Evolutionary conservation across 2,113 vertebrate genomes (phyloP).

Genomic region (Calidris pugnax): DNA sequence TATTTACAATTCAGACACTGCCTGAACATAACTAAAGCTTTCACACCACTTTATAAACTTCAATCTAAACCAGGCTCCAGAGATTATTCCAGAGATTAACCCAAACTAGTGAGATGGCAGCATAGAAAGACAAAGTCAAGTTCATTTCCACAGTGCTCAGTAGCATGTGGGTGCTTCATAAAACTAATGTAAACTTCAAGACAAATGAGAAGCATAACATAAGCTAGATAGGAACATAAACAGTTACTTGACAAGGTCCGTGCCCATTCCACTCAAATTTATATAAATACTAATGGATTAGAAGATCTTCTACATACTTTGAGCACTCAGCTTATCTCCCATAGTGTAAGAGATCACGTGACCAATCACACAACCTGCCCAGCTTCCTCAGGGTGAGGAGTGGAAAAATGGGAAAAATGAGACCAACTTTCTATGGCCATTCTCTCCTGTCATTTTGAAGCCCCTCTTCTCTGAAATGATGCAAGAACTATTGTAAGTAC

Average conservation of each 20-base stretch:
- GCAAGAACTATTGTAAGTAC: background rate
- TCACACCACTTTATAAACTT: background rate
- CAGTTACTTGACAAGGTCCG: rapidly evolving
- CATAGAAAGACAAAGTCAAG: background rate
- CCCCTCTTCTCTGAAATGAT: background rate
- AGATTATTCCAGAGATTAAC: background rate
- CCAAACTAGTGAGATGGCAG: background rate
- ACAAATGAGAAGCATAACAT: background rate
- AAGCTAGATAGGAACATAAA: background rate
- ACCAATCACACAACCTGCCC: background rate
- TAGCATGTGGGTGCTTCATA: background rate
- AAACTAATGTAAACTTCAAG: background rate
- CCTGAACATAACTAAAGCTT: background rate
- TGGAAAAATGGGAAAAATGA: background rate
- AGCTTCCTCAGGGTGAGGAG: background rate
- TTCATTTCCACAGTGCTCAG: background rate
- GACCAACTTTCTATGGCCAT: background rate
- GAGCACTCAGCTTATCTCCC: background rate
- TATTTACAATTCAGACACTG: background rate
- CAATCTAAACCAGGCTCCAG: background rate
- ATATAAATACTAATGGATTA: background rate
- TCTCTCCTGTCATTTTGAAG: background rate
- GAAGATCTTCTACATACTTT: background rate
- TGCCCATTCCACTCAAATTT: background rate
- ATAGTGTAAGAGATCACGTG: rapidly evolving